Conservation (phyloP, 2,888 invertebrate species). For the Drosophila quasianomalipes region DNA sequence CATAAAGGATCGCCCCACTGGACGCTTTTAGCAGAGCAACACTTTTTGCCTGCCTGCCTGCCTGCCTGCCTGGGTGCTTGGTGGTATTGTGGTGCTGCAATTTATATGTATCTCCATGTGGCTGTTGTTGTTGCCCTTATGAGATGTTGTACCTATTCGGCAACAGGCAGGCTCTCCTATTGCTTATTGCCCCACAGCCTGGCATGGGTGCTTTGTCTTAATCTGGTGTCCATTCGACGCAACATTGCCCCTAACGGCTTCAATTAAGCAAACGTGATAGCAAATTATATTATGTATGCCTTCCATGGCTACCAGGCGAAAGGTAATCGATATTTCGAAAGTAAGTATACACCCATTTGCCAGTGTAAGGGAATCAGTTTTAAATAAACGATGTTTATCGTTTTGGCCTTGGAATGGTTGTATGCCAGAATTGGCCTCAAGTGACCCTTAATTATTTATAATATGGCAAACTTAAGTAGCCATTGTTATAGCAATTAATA, state of each 20-base stretch:
- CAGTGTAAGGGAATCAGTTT: too few relatives aligned
- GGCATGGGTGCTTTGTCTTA: conserved; percentile 72
- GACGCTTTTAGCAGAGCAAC: conserved; percentile 12
- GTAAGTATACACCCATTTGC: conserved; percentile 1
- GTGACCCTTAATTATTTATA: neutral
- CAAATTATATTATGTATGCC: conserved; percentile 34
- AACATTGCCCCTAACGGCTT: conserved; percentile 62
- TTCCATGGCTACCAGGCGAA: conserved; percentile 6
- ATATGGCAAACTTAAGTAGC: neutral
- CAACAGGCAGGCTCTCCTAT: conserved; percentile 1
- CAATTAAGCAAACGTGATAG: conserved; percentile 66
- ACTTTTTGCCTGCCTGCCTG: conserved; percentile 8
- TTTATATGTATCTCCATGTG: conserved; percentile 49
- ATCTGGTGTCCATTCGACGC: conserved; percentile 62
- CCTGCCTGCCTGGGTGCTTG: conserved; percentile 9
- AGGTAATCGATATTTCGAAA: conserved; percentile 31
- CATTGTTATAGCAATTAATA: neutral
- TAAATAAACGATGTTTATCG: neutral
- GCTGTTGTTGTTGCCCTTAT: conserved; percentile 37
- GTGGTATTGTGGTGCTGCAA: conserved; percentile 42
- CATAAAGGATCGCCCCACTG: neutral
- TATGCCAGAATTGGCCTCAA: neutral
- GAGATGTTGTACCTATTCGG: conserved; percentile 24
- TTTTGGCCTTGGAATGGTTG: neutral
- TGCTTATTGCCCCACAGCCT: conserved; percentile 31